Conservation (phyloP, 2,113 vertebrate species). For the Pristiophorus japonicus region DNA sequence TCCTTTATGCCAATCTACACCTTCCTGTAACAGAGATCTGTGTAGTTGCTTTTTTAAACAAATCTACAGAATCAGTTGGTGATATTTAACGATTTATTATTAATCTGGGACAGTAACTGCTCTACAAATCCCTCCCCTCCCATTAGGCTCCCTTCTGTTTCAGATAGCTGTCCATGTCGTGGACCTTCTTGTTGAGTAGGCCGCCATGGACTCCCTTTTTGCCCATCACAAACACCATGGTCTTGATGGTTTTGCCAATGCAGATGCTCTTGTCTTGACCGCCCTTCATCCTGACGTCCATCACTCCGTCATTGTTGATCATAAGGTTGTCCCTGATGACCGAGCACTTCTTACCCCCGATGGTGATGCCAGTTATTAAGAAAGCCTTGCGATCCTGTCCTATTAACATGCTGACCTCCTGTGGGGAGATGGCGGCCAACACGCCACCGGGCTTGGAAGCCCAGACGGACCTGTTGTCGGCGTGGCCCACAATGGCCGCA, state of each 20-base stretch:
- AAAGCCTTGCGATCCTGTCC: constrained; percentile 46
- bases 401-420: constrained; percentile 50
- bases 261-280: constrained; percentile 47
- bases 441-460: constrained; percentile 50
- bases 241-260: constrained; percentile 45
- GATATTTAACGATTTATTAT: constrained; percentile 7
- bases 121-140: background rate
- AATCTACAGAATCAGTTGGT: background rate
- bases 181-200: constrained; percentile 51
- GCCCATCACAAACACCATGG: constrained; percentile 51
- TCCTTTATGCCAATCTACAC: background rate
- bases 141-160: constrained; percentile 42
- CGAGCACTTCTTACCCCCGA: constrained; percentile 49
- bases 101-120: background rate
- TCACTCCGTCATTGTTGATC: constrained; percentile 40
- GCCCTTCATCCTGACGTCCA: constrained; percentile 50
- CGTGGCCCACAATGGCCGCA: constrained; percentile 46
- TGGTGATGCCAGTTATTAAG: constrained; percentile 44
- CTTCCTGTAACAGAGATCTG: background rate
- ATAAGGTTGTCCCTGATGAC: constrained; percentile 51
- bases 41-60: background rate
- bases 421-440: constrained; percentile 46
- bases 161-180: constrained; percentile 47
- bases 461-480: constrained; percentile 44
- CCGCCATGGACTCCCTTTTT: constrained; percentile 50